A percentile compares a stretch with the other conserved stretches of the same genome.
Conservation (phyloP, 1,140 invertebrate species). For the Leguminivora glycinivorella region DNA sequence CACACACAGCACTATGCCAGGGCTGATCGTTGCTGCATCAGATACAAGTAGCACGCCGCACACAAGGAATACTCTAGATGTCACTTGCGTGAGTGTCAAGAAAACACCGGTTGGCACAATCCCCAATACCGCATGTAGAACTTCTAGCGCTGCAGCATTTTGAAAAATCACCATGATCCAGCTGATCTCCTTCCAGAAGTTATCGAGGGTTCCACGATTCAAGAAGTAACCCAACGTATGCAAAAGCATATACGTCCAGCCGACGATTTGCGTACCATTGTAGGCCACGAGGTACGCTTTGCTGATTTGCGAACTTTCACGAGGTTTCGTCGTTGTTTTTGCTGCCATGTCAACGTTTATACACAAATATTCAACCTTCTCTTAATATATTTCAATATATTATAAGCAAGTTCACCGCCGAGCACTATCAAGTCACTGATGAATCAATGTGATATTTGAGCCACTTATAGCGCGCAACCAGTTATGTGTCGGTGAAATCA, state of each 20-base stretch:
- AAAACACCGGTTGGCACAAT: conserved; percentile 89
- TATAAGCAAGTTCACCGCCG: not conserved
- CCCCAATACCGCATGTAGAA: conserved; percentile 87
- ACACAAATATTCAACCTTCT: not conserved
- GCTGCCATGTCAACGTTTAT: not conserved
- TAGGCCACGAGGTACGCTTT: conserved; percentile 72
- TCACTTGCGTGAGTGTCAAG: conserved; percentile 90
- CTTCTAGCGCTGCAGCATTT: conserved; percentile 88
- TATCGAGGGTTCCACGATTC: conserved; percentile 38
- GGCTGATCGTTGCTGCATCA: conserved; percentile 79
- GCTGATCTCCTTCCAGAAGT: conserved; percentile 83
- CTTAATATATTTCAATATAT: not conserved
- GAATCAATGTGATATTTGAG: not conserved
- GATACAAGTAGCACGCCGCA: conserved; percentile 87
- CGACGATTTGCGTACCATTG: conserved; percentile 68
- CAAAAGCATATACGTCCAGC: conserved; percentile 84
- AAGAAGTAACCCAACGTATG: conserved; percentile 80
- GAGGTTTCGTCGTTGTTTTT: not conserved
- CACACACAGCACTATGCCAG: conserved; percentile 86
- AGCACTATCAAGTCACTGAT: not conserved
- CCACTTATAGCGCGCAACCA: not conserved
- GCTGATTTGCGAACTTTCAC: conserved; percentile 1
- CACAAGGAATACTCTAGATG: conserved; percentile 90
- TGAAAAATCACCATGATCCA: conserved; percentile 87
- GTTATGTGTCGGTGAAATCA: not conserved